These are phyloP conservation scores for Drosophila pullipes DNA, from an alignment of 2,888 invertebrate species.

Conservation along the genomic window DNA sequence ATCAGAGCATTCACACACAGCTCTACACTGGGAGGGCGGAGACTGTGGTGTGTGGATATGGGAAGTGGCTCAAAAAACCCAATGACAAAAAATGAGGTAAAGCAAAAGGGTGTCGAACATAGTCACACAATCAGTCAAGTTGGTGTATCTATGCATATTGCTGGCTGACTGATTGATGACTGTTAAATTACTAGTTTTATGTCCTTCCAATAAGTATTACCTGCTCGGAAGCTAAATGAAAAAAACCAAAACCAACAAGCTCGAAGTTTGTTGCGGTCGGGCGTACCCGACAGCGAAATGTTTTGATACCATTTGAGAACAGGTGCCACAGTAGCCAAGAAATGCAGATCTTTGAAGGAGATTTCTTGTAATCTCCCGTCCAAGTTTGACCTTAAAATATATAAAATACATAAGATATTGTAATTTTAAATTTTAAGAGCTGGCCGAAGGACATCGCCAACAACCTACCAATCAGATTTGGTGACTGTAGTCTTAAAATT, in stretches of 20 bases:
- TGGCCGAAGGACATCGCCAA: no score
- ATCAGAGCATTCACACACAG: neutral
- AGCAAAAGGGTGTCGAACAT: neutral
- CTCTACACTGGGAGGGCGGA: neutral
- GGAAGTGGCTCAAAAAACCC: neutral
- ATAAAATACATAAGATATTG: no score
- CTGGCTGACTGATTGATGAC: neutral
- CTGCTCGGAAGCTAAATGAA: neutral
- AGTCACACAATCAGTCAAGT: neutral
- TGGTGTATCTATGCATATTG: neutral
- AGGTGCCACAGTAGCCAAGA: neutral
- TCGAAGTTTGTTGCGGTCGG: neutral
- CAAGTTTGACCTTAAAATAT: neutral
- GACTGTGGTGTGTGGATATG: neutral
- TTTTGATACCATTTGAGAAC: neutral
- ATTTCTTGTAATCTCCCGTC: no score
- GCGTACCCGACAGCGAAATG: neutral
- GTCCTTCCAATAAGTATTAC: neutral
- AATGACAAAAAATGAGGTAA: neutral
- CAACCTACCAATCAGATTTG: neutral
- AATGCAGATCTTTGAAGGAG: neutral
- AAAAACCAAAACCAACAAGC: neutral
- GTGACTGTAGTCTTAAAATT: neutral
- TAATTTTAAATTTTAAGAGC: no score
- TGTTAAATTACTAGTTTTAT: slow-evolving; percentile 1